A percentile compares a stretch with the other conserved stretches of the same genome.
Conservation (phyloP, 2,113 vertebrate species). For the Oreochromis spilurus region DNA sequence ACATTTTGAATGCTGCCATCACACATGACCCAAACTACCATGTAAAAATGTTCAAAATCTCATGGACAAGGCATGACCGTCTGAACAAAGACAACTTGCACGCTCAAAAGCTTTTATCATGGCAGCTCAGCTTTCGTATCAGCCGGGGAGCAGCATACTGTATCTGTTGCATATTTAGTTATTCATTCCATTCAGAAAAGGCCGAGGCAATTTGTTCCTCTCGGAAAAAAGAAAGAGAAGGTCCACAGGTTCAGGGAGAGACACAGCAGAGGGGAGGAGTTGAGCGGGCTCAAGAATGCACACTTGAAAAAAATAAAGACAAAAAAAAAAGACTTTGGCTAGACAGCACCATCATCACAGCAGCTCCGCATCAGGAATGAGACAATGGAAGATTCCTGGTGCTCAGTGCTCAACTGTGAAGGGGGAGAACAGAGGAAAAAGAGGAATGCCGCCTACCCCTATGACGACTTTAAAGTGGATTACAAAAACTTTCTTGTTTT, state of each 20-base stretch:
- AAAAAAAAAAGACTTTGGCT: constrained; percentile 23
- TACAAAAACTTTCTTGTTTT: not conserved
- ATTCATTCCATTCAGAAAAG: constrained; percentile 13
- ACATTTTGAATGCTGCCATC: constrained; percentile 46
- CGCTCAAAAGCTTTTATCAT: constrained; percentile 14
- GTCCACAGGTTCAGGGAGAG: constrained; percentile 10
- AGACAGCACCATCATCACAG: constrained; percentile 41
- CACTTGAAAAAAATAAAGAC: constrained; percentile 12
- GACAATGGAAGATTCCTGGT: constrained; percentile 61
- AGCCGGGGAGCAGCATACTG: constrained; percentile 1
- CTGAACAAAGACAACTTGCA: constrained; percentile 21
- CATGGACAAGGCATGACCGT: constrained; percentile 48
- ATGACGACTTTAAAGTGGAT: not conserved
- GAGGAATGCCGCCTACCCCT: not conserved
- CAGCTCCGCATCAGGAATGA: constrained; percentile 46
- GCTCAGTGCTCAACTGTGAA: constrained; percentile 1
- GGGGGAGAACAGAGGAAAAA: not conserved
- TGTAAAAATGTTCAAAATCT: constrained; percentile 38
- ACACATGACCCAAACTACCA: constrained; percentile 38
- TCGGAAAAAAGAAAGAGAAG: not conserved
- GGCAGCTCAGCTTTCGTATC: not conserved
- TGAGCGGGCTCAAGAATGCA: constrained; percentile 44
- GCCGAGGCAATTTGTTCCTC: not conserved
- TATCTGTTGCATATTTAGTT: not conserved
- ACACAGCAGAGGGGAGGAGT: not conserved